Percentiles rank a stretch among this genome's conserved stretches.
These are phyloP conservation scores for Tadarida brasiliensis DNA, from an alignment of 2,797 vertebrate species.

Conservation along the genomic window DNA sequence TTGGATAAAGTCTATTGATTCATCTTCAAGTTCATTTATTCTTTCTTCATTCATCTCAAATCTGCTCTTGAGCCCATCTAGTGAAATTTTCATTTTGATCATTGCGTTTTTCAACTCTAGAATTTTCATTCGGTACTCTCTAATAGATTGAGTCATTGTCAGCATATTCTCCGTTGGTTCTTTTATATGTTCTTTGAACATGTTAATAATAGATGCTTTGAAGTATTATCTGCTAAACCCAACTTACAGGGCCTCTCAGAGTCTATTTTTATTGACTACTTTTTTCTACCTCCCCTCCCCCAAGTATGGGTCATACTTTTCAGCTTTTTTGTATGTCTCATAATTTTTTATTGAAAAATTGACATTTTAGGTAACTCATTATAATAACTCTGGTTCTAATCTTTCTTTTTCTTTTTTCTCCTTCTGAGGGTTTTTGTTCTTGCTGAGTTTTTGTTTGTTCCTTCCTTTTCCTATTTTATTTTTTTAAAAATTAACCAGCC, in stretches of 20 bases:
- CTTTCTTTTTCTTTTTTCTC: neutral
- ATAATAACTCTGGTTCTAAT: neutral
- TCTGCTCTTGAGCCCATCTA: neutral
- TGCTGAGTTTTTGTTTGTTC: neutral
- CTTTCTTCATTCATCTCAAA: neutral
- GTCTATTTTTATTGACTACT: neutral
- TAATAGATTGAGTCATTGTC: neutral
- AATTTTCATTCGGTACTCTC: conserved; percentile 24
- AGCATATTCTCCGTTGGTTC: neutral
- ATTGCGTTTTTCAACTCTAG: neutral
- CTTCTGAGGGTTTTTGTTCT: neutral
- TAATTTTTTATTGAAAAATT: neutral
- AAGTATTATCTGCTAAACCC: neutral
- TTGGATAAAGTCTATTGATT: neutral
- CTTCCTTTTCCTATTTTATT: neutral
- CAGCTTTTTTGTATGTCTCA: neutral
- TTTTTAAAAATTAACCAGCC: neutral
- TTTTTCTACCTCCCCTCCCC: neutral
- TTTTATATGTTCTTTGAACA: neutral
- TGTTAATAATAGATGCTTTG: neutral
- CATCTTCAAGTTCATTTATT: neutral
- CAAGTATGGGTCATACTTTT: neutral
- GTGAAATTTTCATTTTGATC: neutral
- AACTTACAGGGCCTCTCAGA: neutral
- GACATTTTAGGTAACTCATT: neutral